phyloP scores from a whole-genome alignment of 1,140 invertebrate genomes.

The Cotesia typhae region DNA sequence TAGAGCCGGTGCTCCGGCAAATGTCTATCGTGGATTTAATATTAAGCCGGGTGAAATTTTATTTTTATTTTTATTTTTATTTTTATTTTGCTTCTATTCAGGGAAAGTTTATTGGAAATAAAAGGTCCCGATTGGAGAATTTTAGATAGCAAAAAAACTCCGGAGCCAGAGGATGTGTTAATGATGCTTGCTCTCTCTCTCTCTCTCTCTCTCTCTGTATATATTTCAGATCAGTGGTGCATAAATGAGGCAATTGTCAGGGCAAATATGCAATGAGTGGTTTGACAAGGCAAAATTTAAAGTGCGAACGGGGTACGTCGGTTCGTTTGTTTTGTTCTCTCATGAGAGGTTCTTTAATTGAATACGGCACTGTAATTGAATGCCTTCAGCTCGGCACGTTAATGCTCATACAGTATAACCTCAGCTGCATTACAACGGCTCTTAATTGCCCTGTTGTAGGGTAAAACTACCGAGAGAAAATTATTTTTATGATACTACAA shows the following conservation, averaged over 20 bases:
- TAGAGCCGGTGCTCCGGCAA: too few relatives aligned
- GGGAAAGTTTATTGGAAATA: too few relatives aligned
- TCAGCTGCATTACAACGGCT: constrained; percentile 10
- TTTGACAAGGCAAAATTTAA: constrained; percentile 6
- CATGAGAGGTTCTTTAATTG: constrained; percentile 28
- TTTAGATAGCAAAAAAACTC: too few relatives aligned
- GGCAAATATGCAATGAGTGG: not conserved
- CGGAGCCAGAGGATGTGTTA: too few relatives aligned
- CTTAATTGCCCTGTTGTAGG: constrained; percentile 17
- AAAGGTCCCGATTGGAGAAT: too few relatives aligned
- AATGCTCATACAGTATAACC: constrained; percentile 28
- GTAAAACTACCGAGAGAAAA: constrained; percentile 4
- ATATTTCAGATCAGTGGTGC: too few relatives aligned
- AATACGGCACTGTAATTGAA: constrained; percentile 33
- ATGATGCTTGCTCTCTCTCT: too few relatives aligned
- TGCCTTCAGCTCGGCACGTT: constrained; percentile 30
- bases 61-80: too few relatives aligned
- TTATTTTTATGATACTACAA: not conserved
- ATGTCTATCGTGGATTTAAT: too few relatives aligned
- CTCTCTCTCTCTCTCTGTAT: too few relatives aligned
- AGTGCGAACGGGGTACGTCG: constrained; percentile 18
- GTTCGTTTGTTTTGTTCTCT: constrained; percentile 28
- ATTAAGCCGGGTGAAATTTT: too few relatives aligned
- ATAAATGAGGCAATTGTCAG: constrained; percentile 1
- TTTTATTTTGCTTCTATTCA: too few relatives aligned